A percentile compares a stretch with the other conserved stretches of the same genome.
Conservation (phyloP, 2,113 vertebrate genomes). For the Nesospiza acunhae region DNA sequence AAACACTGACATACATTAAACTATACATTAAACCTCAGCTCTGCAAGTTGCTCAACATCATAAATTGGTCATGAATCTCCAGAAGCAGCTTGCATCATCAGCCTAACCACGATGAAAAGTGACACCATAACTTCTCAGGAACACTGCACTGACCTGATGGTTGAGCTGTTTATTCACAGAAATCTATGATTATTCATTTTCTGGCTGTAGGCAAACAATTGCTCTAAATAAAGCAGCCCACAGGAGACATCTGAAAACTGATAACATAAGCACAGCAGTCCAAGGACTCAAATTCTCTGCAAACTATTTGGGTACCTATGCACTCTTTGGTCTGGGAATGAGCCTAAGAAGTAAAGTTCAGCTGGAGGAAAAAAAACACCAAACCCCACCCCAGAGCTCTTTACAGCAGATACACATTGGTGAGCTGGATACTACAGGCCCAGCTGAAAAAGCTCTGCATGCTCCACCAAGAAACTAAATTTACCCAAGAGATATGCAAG, state of each 20-base stretch:
- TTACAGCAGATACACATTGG: neutral
- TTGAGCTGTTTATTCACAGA: neutral
- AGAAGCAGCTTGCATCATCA: neutral
- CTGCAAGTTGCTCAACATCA: neutral
- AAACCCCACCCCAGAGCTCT: neutral
- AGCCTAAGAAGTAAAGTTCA: neutral
- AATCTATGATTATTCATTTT: neutral
- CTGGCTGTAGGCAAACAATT: neutral
- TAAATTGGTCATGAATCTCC: neutral
- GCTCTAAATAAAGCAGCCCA: neutral
- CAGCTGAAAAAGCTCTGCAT: neutral
- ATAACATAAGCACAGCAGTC: neutral
- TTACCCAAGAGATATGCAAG: neutral
- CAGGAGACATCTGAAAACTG: neutral
- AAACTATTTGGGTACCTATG: neutral
- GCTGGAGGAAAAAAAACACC: fast-evolving
- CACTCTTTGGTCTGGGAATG: neutral
- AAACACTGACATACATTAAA: neutral
- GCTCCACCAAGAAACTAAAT: neutral
- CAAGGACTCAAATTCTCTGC: neutral
- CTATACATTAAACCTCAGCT: neutral
- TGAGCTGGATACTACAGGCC: neutral
- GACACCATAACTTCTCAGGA: neutral
- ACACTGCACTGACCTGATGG: neutral
- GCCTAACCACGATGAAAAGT: neutral